phyloP scores from a whole-genome alignment of 2,113 vertebrate species.

The Epinephelus cyanopodus region DNA sequence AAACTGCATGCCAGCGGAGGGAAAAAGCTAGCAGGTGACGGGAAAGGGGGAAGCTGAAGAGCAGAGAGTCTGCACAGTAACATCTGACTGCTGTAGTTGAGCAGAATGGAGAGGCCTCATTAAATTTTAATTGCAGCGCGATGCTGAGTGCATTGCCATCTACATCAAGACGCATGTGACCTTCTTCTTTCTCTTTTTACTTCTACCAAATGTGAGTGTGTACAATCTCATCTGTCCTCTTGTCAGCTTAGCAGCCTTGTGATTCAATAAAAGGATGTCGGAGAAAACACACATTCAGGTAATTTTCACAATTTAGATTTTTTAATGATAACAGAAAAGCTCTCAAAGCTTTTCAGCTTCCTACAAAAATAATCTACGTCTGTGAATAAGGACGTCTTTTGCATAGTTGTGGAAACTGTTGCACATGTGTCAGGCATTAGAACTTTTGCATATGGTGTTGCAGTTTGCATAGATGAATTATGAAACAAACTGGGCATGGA shows the following conservation, averaged over 20 bases:
- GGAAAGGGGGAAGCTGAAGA: slow-evolving; percentile 49
- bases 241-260: slow-evolving; percentile 21
- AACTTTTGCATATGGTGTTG: background rate
- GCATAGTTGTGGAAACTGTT: background rate
- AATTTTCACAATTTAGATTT: slow-evolving; percentile 6
- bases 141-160: slow-evolving; percentile 70
- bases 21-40: slow-evolving; percentile 22
- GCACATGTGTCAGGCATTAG: background rate
- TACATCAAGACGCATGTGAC: slow-evolving; percentile 69
- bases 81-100: slow-evolving; percentile 62
- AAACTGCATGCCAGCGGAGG: slow-evolving; percentile 18
- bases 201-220: slow-evolving; percentile 40
- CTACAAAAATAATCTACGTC: background rate
- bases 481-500: no score
- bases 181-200: slow-evolving; percentile 57
- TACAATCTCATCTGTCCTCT: slow-evolving; percentile 19
- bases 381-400: background rate
- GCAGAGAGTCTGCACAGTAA: slow-evolving; percentile 53
- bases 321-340: background rate
- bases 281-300: background rate
- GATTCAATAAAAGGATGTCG: slow-evolving; percentile 31
- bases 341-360: background rate
- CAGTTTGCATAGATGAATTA: background rate
- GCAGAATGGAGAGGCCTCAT: slow-evolving; percentile 72
- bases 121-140: slow-evolving; percentile 79